These are phyloP conservation scores for Sitta carolinensis DNA, from an alignment of 2,797 vertebrate genomes.

Conservation along the genomic window DNA sequence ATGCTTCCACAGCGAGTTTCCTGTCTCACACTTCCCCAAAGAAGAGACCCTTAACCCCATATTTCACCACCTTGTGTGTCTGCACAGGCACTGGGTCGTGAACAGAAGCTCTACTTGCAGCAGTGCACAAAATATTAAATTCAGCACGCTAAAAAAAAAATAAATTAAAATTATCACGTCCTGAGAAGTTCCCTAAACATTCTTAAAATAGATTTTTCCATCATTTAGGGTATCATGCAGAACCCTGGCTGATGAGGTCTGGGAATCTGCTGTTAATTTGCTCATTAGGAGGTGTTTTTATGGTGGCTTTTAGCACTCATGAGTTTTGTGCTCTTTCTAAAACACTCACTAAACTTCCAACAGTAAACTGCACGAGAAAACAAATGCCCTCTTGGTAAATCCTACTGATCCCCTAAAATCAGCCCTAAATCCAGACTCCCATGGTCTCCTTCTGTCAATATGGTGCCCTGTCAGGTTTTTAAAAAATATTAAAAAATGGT, in stretches of 20 bases:
- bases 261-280: conserved; percentile 43
- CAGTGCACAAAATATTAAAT: not conserved
- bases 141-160: not conserved
- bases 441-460: not conserved
- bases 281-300: conserved; percentile 33
- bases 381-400: not conserved
- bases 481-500: too few species aligned
- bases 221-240: not conserved
- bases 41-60: not conserved
- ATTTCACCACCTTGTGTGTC: not conserved
- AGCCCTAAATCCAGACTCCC: not conserved
- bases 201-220: conserved; percentile 39
- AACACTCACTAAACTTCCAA: not conserved
- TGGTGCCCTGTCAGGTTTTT: not conserved
- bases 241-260: conserved; percentile 23
- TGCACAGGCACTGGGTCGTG: not conserved
- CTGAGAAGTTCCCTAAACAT: conserved; percentile 39
- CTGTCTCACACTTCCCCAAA: not conserved
- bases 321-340: not conserved
- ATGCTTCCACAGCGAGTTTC: not conserved
- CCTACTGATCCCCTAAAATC: not conserved
- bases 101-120: not conserved
- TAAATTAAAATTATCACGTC: not conserved
- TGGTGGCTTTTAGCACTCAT: not conserved
- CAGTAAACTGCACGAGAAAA: not conserved